These are phyloP conservation scores for Empis livida DNA, from an alignment of 2,888 invertebrate species.

Conservation along the genomic window DNA sequence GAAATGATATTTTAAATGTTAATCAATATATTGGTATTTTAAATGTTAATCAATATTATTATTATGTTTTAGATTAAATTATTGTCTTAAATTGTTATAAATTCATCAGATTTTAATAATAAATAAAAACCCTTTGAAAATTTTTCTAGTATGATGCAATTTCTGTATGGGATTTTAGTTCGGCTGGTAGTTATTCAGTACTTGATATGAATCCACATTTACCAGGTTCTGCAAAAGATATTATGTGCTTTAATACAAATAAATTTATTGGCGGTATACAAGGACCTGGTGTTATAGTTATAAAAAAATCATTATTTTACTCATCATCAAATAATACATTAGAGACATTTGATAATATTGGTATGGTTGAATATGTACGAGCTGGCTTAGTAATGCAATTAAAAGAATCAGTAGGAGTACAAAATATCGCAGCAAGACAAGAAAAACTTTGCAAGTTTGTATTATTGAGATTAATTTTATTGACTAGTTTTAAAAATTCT, in stretches of 20 bases:
- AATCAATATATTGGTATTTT: too few relatives aligned
- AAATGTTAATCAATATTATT: too few relatives aligned
- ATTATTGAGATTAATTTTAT: constrained; percentile 14
- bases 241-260: constrained; percentile 77
- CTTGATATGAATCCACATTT: constrained; percentile 76
- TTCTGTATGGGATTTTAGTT: constrained; percentile 83
- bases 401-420: constrained; percentile 64
- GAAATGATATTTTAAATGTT: too few relatives aligned
- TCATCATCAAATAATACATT: constrained; percentile 34
- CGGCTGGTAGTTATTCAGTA: constrained; percentile 64
- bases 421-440: constrained; percentile 56
- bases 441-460: constrained; percentile 60
- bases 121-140: too few relatives aligned
- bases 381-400: constrained; percentile 77
- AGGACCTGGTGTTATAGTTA: constrained; percentile 50
- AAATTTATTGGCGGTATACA: constrained; percentile 86
- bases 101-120: background rate
- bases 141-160: constrained; percentile 52
- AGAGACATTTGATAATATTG: constrained; percentile 48
- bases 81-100: too few relatives aligned
- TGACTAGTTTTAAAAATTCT: too few relatives aligned
- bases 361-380: constrained; percentile 68
- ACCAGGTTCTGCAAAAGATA: constrained; percentile 70
- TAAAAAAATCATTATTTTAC: constrained; percentile 43
- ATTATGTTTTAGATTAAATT: too few relatives aligned